Base-by-base conservation (phyloP, 2,888 invertebrate genomes). In the Abrostola triplasia region DNA sequence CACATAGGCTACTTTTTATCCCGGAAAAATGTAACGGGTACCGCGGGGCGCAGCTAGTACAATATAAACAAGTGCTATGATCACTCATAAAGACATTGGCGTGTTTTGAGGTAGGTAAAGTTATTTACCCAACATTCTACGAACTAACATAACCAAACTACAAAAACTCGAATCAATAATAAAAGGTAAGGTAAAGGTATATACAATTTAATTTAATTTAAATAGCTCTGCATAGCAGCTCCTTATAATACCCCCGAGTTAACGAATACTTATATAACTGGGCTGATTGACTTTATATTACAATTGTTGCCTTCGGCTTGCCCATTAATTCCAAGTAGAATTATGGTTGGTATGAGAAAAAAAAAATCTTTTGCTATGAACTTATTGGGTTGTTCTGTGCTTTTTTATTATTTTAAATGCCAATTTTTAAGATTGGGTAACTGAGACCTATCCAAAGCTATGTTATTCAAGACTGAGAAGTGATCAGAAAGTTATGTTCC, bases 181-280 rank as follows among this genome's bases (percentile, higher is more conserved):
- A n/a, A n/a, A n/a, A n/a, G n/a, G n/a, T n/a, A n/a, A n/a, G n/a
- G n/a, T n/a, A n/a, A n/a, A n/a, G n/a, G n/a, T n/a, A n/a, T n/a
- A n/a, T n/a, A n/a, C n/a, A n/a, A 24, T 24, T 24, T 24, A 2
- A 24, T 24, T 24, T 24, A 2, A 24, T 24, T 24, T 24, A 2
- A n/a, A n/a, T n/a, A n/a, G 1, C 24, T 24, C 24, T 24, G 1
- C 37, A 64, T 40, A 6, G 38, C 47, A 63, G n/a, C 42, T 64
- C 67, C 67, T 67, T 67, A 40, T 65, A 38, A 55, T 75, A 64
- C 61, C 60, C 60, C 64, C 42, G 41, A 61, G 59, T 68, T 77
- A 76, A 76, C 78, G 78, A 76, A 77, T 67, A 38, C 58, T 64
- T 54, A 68, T 67, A 51, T 63, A 57, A 67, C 71, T 71, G 61